Conservation (phyloP, 1,140 invertebrate species). For the Carcinoscorpius rotundicauda region DNA sequence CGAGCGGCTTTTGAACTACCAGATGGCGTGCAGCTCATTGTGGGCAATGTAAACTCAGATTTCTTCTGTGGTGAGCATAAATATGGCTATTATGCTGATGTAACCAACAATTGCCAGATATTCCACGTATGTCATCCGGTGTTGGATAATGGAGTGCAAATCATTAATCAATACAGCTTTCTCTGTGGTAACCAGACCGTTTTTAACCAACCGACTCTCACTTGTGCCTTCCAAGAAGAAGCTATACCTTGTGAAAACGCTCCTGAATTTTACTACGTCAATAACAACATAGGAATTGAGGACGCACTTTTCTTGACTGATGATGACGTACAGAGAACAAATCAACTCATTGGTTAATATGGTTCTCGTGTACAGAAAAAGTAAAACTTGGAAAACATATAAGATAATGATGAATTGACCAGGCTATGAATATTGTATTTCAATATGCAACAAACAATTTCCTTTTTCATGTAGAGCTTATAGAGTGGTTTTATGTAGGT, state of each 20-base stretch:
- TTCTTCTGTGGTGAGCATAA: slow-evolving; percentile 20
- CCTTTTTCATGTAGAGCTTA: too few relatives aligned
- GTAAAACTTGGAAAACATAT: too few relatives aligned
- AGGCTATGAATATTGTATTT: too few relatives aligned
- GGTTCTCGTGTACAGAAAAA: too few relatives aligned
- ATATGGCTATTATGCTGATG: slow-evolving; percentile 25
- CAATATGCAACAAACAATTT: too few relatives aligned
- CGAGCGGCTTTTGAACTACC: slow-evolving; percentile 20
- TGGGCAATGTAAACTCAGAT: slow-evolving; percentile 20
- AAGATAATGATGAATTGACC: too few relatives aligned
- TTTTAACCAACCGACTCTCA: slow-evolving; percentile 39
- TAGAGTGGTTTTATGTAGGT: too few relatives aligned
- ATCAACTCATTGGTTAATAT: slow-evolving; percentile 5
- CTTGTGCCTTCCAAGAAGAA: slow-evolving; percentile 49
- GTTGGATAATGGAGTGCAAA: slow-evolving; percentile 7
- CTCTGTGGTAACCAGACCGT: slow-evolving; percentile 60
- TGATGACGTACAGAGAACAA: slow-evolving; percentile 13
- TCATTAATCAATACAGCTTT: slow-evolving; percentile 34
- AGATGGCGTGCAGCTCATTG: slow-evolving; percentile 23
- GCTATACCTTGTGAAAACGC: slow-evolving; percentile 55
- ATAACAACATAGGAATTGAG: slow-evolving; percentile 24
- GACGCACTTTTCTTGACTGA: slow-evolving; percentile 14
- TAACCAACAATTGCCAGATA: slow-evolving; percentile 24
- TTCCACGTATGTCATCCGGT: slow-evolving; percentile 39
- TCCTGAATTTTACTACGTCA: slow-evolving; percentile 30